Evolutionary conservation across 2,888 invertebrate species (phyloP).

Genomic region (Resseliella maxima): DNA sequence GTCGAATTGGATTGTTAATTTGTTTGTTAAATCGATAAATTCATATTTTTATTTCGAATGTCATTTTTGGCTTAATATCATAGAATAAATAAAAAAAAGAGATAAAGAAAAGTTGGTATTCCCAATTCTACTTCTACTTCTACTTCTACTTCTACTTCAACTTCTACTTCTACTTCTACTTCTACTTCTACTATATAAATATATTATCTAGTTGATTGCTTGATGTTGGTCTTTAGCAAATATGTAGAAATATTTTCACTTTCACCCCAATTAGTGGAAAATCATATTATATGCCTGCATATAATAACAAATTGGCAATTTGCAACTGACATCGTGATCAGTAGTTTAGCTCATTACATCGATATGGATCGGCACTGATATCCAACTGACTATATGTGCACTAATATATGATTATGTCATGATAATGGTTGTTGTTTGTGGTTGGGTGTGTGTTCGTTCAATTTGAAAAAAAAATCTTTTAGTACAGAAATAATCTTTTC

Average conservation of each 20-base stretch:
- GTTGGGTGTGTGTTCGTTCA: too few species aligned
- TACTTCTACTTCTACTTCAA: too few species aligned
- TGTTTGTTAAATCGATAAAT: constrained; percentile 20
- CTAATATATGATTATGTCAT: not conserved
- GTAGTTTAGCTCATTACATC: not conserved
- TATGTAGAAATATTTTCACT: not conserved
- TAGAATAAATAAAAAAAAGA: too few species aligned
- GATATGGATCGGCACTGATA: not conserved
- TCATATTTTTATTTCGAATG: not conserved
- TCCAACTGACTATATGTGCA: not conserved
- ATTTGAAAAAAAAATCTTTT: too few species aligned
- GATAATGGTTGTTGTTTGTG: not conserved
- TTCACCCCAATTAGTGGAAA: not conserved
- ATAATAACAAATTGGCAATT: not conserved
- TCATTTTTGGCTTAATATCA: too few species aligned
- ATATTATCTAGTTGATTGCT: too few species aligned
- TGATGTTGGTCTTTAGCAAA: too few species aligned
- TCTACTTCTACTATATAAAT: too few species aligned
- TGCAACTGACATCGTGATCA: not conserved
- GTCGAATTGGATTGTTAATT: not conserved
- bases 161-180: too few species aligned
- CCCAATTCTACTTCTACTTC: too few species aligned
- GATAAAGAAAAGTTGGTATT: too few species aligned
- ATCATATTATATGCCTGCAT: not conserved
- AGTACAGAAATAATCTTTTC: too few species aligned